Evolutionary conservation across 2,888 invertebrate genomes (phyloP).

Genomic region (Crocallis elinguaria): DNA sequence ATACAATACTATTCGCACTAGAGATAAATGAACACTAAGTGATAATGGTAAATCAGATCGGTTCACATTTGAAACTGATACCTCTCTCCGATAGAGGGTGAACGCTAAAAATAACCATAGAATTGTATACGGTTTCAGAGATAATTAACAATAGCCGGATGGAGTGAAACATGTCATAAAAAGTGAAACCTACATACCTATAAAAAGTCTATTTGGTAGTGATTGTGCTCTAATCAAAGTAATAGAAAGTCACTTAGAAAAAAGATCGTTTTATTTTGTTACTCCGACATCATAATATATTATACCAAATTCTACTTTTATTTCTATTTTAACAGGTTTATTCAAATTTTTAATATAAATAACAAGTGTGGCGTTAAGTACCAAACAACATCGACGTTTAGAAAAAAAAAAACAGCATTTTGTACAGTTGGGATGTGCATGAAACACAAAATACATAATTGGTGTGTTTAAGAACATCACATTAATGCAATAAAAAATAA

Average conservation of each 20-base stretch:
- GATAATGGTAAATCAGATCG: conserved; percentile 14
- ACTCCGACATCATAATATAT: no score
- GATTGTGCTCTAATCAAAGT: conserved; percentile 2
- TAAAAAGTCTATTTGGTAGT: conserved; percentile 10
- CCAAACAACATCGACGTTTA: no score
- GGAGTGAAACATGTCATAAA: conserved; percentile 36
- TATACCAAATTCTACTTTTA: no score
- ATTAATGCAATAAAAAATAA: no score
- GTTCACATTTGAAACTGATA: conserved; percentile 13
- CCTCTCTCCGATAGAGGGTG: conserved; percentile 23
- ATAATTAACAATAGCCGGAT: conserved; percentile 60
- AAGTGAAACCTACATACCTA: conserved; percentile 24
- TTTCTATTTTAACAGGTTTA: no score
- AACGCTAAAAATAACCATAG: conserved; percentile 23
- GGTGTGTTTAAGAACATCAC: no score
- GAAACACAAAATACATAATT: no score
- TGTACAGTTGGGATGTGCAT: no score
- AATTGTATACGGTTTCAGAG: conserved; percentile 33
- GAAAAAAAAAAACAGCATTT: no score
- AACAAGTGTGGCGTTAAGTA: no score
- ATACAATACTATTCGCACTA: no score
- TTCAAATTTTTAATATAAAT: no score
- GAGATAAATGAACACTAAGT: neutral
- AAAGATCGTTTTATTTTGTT: neutral
- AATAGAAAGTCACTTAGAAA: neutral